phyloP scores from a whole-genome alignment of 2,888 invertebrate genomes.

The Helicoverpa assulta region DNA sequence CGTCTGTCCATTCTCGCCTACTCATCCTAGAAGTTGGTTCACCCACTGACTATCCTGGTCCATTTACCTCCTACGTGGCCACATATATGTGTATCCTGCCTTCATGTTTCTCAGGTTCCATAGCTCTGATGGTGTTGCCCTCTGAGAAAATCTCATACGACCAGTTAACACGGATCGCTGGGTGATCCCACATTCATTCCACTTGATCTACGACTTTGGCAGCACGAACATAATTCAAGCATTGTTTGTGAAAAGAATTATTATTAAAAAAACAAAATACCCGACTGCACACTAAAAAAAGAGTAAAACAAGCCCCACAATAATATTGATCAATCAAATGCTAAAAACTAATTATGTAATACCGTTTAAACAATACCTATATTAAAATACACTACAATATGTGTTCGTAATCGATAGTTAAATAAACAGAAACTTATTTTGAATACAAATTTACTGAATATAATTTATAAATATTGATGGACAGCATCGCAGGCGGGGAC shows the following conservation, averaged over 20 bases:
- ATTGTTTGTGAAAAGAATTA: slow-evolving; percentile 61
- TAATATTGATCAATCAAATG: too few species aligned
- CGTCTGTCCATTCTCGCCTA: slow-evolving; percentile 66
- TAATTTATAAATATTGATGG: too few species aligned
- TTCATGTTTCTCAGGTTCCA: slow-evolving; percentile 48
- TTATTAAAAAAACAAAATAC: too few species aligned
- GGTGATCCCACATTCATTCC: slow-evolving; percentile 49
- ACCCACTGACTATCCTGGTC: slow-evolving; percentile 69
- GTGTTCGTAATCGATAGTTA: too few species aligned
- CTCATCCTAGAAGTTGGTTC: slow-evolving; percentile 67
- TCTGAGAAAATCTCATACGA: slow-evolving; percentile 53
- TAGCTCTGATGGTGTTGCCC: slow-evolving; percentile 33
- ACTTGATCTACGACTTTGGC: slow-evolving; percentile 49
- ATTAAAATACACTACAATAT: too few species aligned
- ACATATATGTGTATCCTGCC: slow-evolving; percentile 35
- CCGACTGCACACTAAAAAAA: too few species aligned
- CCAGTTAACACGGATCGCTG: slow-evolving; percentile 42
- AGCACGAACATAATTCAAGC: slow-evolving; percentile 50
- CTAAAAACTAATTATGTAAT: too few species aligned
- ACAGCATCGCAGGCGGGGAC: too few species aligned
- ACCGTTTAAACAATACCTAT: too few species aligned
- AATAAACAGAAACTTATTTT: too few species aligned
- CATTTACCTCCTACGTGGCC: slow-evolving; percentile 73
- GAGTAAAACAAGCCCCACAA: too few species aligned
- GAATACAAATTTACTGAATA: too few species aligned